phyloP scores from a whole-genome alignment of 1,140 invertebrate species.

The Cardiocondyla obscurior region DNA sequence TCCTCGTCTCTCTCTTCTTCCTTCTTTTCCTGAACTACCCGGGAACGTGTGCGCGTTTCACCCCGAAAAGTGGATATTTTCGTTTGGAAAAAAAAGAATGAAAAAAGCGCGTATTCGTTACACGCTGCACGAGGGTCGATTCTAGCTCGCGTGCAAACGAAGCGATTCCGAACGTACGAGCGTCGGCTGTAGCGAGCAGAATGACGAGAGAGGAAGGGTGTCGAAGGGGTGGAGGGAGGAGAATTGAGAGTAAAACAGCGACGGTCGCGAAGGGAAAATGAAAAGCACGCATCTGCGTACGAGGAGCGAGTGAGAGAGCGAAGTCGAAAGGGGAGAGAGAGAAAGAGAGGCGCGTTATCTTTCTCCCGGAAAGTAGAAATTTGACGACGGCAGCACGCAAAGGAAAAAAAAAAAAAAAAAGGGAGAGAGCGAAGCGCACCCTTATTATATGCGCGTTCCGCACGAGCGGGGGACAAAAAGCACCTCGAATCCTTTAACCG shows the following conservation, averaged over 20 bases:
- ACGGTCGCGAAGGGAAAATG: slow-evolving; percentile 46
- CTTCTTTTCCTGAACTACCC: slow-evolving; percentile 3
- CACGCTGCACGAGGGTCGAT: slow-evolving; percentile 61
- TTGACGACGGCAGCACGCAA: slow-evolving; percentile 52
- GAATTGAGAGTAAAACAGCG: slow-evolving; percentile 57
- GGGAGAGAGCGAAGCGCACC: slow-evolving; percentile 21
- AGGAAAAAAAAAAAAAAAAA: neutral
- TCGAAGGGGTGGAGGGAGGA: neutral
- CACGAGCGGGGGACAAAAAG: slow-evolving; percentile 31
- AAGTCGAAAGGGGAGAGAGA: neutral
- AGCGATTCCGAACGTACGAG: slow-evolving; percentile 8
- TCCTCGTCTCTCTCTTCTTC: neutral
- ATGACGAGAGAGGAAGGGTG: neutral
- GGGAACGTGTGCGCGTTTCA: slow-evolving; percentile 29
- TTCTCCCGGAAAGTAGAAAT: slow-evolving; percentile 70
- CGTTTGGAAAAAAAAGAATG: slow-evolving; percentile 55
- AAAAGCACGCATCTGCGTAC: slow-evolving; percentile 71
- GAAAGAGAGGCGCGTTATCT: slow-evolving; percentile 37
- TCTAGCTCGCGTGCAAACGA: slow-evolving; percentile 53
- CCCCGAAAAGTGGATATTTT: slow-evolving; percentile 73
- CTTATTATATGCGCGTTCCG: slow-evolving; percentile 60
- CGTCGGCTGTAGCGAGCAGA: neutral
- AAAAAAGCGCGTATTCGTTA: slow-evolving; percentile 78
- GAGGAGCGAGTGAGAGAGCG: slow-evolving; percentile 39
- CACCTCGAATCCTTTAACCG: slow-evolving; percentile 63